Evolutionary conservation across 2,888 invertebrate species (phyloP).

Genomic region (Torymus aiolomorphi): DNA sequence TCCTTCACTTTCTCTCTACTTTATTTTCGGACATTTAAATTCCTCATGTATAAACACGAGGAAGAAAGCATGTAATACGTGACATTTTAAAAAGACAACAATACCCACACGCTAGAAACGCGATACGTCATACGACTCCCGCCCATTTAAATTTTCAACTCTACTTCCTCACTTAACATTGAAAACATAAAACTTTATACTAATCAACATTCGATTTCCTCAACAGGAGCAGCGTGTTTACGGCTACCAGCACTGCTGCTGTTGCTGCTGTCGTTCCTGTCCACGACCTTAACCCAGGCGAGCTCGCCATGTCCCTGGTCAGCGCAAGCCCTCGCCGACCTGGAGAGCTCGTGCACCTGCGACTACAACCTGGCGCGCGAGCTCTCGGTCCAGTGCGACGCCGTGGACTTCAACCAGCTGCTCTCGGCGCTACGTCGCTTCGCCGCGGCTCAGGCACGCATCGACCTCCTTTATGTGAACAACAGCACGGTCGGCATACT

Average conservation of each 20-base stretch:
- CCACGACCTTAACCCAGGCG: slow-evolving; percentile 60
- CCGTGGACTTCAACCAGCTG: slow-evolving; percentile 88
- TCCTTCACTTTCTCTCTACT: no score
- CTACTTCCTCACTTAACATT: no score
- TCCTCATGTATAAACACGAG: no score
- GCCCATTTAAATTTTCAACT: no score
- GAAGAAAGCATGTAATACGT: no score
- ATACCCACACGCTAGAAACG: no score
- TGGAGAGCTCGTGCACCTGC: slow-evolving; percentile 91
- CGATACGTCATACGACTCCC: no score
- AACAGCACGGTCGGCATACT: slow-evolving; percentile 87
- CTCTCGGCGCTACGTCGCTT: slow-evolving; percentile 84
- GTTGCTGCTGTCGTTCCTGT: slow-evolving; percentile 60
- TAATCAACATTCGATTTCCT: no score
- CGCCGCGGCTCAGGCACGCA: slow-evolving; percentile 79
- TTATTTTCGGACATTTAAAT: no score
- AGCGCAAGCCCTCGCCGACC: slow-evolving; percentile 80
- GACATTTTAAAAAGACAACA: no score
- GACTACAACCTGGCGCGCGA: slow-evolving; percentile 90
- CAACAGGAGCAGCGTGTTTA: slow-evolving; percentile 28
- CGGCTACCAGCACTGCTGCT: slow-evolving; percentile 61
- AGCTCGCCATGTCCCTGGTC: slow-evolving; percentile 91
- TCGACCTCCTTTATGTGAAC: slow-evolving; percentile 92
- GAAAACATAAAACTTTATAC: no score
- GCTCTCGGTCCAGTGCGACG: slow-evolving; percentile 92